phyloP scores from a whole-genome alignment of 1,140 invertebrate genomes.

The Drosophila sp. region DNA sequence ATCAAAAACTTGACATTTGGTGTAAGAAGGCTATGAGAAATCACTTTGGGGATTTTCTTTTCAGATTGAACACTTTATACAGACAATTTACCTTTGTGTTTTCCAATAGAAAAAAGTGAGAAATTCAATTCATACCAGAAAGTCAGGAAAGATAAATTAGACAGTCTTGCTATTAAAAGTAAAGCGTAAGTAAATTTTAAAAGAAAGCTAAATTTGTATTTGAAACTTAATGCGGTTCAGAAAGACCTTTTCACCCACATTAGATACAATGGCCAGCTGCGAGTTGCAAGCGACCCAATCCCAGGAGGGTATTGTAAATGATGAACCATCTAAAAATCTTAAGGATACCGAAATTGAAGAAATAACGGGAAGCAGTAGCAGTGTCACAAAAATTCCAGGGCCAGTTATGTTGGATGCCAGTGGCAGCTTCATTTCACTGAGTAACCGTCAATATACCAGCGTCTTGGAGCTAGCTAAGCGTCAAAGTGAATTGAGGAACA shows the following conservation, averaged over 20 bases:
- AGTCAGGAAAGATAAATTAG: conserved; percentile 43
- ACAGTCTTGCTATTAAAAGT: conserved; percentile 60
- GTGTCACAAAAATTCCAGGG: conserved; percentile 51
- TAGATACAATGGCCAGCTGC: conserved; percentile 57
- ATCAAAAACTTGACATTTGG: background rate
- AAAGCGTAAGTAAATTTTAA: conserved; percentile 47
- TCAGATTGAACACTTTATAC: background rate
- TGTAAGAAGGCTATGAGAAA: background rate
- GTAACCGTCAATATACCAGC: conserved; percentile 43
- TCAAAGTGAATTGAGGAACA: conserved; percentile 16
- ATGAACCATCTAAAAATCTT: conserved; percentile 23
- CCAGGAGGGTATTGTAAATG: conserved; percentile 38
- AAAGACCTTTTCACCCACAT: conserved; percentile 18
- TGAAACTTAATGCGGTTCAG: background rate
- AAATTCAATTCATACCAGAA: conserved; percentile 33
- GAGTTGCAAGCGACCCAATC: conserved; percentile 46
- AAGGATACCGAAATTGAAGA: conserved; percentile 14
- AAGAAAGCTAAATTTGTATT: conserved; percentile 10
- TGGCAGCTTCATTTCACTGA: conserved; percentile 5
- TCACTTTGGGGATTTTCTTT: background rate
- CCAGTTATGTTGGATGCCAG: conserved; percentile 28
- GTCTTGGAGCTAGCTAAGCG: conserved; percentile 4
- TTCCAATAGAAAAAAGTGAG: conserved; percentile 25
- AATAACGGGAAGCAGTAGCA: background rate
- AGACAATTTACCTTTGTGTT: conserved; percentile 13